Evolutionary conservation across 1,140 invertebrate species (phyloP).

Genomic region (Episyrphus balteatus): DNA sequence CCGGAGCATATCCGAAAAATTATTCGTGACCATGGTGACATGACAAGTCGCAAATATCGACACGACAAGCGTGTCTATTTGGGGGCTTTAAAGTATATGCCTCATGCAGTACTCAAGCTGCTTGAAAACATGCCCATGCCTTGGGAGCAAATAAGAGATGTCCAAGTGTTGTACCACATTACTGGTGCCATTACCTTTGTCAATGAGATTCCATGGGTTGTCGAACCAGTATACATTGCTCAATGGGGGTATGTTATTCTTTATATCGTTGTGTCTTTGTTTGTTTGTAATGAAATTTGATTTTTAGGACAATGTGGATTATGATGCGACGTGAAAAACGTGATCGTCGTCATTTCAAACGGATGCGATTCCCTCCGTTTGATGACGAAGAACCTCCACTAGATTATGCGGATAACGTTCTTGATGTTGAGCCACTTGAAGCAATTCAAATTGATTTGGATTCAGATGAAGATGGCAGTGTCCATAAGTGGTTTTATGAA

Average conservation of each 20-base stretch:
- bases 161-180: constrained; percentile 94
- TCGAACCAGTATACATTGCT: constrained; percentile 97
- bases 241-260: constrained; percentile 81
- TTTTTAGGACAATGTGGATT: constrained; percentile 94
- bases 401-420: constrained; percentile 97
- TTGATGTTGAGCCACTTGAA: constrained; percentile 98
- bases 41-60: constrained; percentile 97
- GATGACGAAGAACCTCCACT: constrained; percentile 99
- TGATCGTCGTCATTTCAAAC: constrained; percentile 96
- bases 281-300: constrained; percentile 1
- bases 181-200: constrained; percentile 99
- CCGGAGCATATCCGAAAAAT: constrained; percentile 98
- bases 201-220: constrained; percentile 99
- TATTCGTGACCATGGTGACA: constrained; percentile 98
- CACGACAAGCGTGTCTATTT: constrained; percentile 99
- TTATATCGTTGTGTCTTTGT: neutral
- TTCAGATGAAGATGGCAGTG: constrained; percentile 85
- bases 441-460: constrained; percentile 98
- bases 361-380: constrained; percentile 99
- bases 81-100: constrained; percentile 98
- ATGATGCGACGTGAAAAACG: constrained; percentile 99
- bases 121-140: constrained; percentile 99
- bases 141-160: constrained; percentile 99
- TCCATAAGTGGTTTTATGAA: constrained; percentile 96
- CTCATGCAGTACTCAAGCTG: constrained; percentile 97